Evolutionary conservation across 2,113 vertebrate genomes (phyloP).

Genomic region (Psammodynastes pulverulentus): DNA sequence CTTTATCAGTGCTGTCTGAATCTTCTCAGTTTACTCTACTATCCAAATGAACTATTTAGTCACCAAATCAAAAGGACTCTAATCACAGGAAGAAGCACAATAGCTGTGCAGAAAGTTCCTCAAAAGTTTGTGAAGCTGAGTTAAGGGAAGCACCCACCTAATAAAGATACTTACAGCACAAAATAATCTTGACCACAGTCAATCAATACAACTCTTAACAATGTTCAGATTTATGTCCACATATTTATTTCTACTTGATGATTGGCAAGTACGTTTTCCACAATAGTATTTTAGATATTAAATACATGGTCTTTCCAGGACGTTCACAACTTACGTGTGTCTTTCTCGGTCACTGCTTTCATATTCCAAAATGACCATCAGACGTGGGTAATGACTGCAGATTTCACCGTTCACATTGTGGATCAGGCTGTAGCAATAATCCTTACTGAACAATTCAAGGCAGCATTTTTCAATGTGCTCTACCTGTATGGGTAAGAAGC

Average conservation of each 20-base stretch:
- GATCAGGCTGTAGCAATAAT: slow-evolving; percentile 93
- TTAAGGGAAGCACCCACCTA: background rate
- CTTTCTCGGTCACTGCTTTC: slow-evolving; percentile 80
- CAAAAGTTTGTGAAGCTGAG: background rate
- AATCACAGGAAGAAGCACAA: background rate
- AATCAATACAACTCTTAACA: background rate
- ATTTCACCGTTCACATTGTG: slow-evolving; percentile 88
- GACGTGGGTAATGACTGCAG: slow-evolving; percentile 93
- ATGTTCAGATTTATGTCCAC: background rate
- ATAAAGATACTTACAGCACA: background rate
- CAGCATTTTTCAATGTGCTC: slow-evolving; percentile 87
- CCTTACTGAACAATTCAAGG: slow-evolving; percentile 88
- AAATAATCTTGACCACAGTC: background rate
- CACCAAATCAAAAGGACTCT: background rate
- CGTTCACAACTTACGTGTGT: slow-evolving; percentile 75
- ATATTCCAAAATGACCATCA: slow-evolving; percentile 92
- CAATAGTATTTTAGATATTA: background rate
- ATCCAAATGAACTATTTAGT: background rate
- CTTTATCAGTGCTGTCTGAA: background rate
- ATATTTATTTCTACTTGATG: background rate
- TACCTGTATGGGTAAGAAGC: slow-evolving; percentile 70
- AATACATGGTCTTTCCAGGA: background rate
- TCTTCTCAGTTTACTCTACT: background rate
- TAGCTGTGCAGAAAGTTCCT: background rate
- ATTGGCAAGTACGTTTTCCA: background rate